These are phyloP conservation scores for Haemorhous mexicanus DNA, from an alignment of 2,113 vertebrate species.

Conservation along the genomic window DNA sequence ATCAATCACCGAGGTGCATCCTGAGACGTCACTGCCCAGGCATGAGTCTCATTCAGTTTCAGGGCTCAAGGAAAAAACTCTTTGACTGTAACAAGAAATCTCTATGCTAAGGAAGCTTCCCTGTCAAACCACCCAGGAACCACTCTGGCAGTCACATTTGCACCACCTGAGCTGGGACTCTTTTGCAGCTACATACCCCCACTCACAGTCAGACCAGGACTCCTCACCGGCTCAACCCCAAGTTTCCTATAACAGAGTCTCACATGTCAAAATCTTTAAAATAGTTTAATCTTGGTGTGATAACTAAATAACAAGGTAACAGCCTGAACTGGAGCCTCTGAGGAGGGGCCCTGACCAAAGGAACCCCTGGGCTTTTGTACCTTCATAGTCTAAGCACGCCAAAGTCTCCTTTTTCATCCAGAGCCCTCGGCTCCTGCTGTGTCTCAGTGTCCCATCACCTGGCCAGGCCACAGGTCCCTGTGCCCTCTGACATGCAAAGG, in stretches of 20 bases:
- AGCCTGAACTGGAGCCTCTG: accelerated
- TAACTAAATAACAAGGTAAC: background rate
- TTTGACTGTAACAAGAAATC: background rate
- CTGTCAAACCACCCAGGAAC: background rate
- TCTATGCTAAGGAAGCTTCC: background rate
- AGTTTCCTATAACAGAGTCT: background rate
- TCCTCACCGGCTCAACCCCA: accelerated
- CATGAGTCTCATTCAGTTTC: background rate
- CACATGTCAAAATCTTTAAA: background rate
- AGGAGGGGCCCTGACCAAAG: background rate
- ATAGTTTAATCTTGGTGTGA: background rate
- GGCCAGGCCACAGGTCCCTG: background rate
- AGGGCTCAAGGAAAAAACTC: background rate
- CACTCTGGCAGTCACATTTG: background rate
- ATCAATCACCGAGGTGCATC: background rate
- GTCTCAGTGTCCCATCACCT: accelerated
- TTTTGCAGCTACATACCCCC: background rate
- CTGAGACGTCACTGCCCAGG: background rate
- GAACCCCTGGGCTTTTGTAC: background rate
- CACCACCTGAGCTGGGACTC: too few species aligned
- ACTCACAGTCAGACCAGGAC: background rate
- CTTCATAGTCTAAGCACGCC: accelerated
- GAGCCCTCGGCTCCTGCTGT: accelerated
- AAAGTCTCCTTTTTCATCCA: background rate
- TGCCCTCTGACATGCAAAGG: background rate